Conservation (phyloP, 2,797 vertebrate genomes). For the Salarias fasciatus region DNA sequence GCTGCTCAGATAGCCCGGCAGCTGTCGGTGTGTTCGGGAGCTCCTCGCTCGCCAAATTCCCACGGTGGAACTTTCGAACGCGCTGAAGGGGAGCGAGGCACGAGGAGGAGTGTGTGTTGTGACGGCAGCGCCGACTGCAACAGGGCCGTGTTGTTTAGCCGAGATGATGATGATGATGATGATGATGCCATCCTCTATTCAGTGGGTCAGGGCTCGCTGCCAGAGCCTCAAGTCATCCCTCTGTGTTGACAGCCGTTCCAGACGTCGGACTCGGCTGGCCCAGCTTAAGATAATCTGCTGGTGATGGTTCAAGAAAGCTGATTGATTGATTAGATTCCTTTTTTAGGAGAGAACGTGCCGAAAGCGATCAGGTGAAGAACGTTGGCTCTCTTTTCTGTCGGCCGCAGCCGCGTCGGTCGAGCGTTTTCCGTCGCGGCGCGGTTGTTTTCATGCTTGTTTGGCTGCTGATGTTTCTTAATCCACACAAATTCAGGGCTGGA, state of each 20-base stretch:
- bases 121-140: slow-evolving; percentile 52
- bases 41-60: neutral
- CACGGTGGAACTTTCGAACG: no score
- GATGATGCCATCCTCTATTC: slow-evolving; percentile 67
- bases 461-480: slow-evolving; percentile 33
- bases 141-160: slow-evolving; percentile 61
- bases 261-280: no score
- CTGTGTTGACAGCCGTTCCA: slow-evolving; percentile 11
- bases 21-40: neutral
- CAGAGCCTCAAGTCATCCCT: slow-evolving; percentile 45
- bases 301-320: no score
- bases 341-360: no score
- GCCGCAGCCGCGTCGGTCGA: no score
- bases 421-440: no score
- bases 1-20: slow-evolving; percentile 14
- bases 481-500: slow-evolving; percentile 33
- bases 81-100: neutral
- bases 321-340: no score
- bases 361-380: no score
- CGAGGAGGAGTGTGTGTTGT: slow-evolving; percentile 43
- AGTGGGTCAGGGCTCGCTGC: slow-evolving; percentile 43
- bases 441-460: slow-evolving; percentile 33
- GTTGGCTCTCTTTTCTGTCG: no score
- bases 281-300: no score
- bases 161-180: slow-evolving; percentile 43